These are phyloP conservation scores for Drosophila mimica DNA, from an alignment of 2,888 invertebrate species.

Conservation along the genomic window DNA sequence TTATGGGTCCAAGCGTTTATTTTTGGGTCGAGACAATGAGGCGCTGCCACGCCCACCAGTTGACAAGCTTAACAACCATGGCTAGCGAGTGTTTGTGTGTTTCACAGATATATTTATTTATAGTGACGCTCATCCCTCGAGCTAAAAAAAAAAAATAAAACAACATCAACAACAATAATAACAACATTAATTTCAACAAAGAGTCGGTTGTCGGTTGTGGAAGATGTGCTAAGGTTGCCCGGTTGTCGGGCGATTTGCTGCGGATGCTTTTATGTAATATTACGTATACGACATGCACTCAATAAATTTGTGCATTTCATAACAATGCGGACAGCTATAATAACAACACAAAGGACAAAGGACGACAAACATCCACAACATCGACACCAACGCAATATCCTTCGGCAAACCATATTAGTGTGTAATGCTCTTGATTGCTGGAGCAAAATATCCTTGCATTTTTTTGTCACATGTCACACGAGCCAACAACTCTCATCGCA, in stretches of 20 bases:
- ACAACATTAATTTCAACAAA: conserved; percentile 17
- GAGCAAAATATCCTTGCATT: conserved; percentile 35
- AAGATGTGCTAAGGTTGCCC: conserved; percentile 6
- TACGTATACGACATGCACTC: conserved; percentile 66
- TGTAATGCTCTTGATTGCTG: conserved; percentile 14
- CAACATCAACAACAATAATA: conserved; percentile 19
- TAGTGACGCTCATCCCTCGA: conserved; percentile 19
- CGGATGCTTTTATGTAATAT: conserved; percentile 39
- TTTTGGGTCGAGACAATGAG: conserved; percentile 34
- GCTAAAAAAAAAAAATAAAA: conserved; percentile 1
- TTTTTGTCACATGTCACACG: conserved; percentile 30
- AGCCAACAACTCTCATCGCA: conserved; percentile 7
- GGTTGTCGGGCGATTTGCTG: conserved; percentile 24
- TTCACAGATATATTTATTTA: conserved; percentile 40
- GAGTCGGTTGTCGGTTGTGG: neutral
- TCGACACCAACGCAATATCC: conserved; percentile 36
- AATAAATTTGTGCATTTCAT: conserved; percentile 70
- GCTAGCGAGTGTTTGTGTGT: conserved; percentile 13
- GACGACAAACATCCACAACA: conserved; percentile 6
- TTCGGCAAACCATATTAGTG: conserved; percentile 22
- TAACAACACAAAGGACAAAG: neutral
- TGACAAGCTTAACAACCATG: neutral
- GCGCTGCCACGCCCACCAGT: conserved; percentile 7
- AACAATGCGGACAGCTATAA: conserved; percentile 49
- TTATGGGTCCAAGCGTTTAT: conserved; percentile 48